These are phyloP conservation scores for Urosaurus nigricauda DNA, from an alignment of 2,797 vertebrate genomes.

Conservation along the genomic window DNA sequence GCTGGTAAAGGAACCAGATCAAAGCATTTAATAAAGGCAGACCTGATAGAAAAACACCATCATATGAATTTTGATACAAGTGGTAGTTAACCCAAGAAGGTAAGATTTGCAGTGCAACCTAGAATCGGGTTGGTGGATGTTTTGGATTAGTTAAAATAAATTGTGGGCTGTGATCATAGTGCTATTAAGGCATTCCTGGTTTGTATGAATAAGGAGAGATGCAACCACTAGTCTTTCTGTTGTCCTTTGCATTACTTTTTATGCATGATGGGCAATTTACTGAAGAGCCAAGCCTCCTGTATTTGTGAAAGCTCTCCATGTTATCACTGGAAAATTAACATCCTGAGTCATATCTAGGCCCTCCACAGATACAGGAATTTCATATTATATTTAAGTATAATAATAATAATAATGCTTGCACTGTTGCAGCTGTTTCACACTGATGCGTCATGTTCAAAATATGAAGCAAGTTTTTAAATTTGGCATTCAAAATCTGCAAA, in stretches of 20 bases:
- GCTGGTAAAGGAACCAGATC: not conserved
- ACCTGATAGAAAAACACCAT: not conserved
- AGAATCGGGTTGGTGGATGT: not conserved
- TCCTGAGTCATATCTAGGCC: not conserved
- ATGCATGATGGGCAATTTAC: not conserved
- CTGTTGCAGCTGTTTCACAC: too few relatives aligned
- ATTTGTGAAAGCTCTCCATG: not conserved
- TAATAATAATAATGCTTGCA: too few relatives aligned
- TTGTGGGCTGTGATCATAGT: not conserved
- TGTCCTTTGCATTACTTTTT: not conserved
- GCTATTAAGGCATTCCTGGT: not conserved
- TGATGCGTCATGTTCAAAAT: too few relatives aligned
- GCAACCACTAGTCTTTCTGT: not conserved
- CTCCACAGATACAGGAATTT: not conserved
- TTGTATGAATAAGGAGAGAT: not conserved
- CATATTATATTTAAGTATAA: too few relatives aligned
- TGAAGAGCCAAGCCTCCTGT: not conserved
- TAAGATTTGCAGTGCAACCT: not conserved
- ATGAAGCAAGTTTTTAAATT: too few relatives aligned
- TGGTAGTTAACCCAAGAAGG: not conserved
- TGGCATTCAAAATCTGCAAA: too few relatives aligned
- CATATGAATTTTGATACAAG: not conserved
- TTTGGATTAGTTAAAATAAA: not conserved
- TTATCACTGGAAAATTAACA: not conserved
- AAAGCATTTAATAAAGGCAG: constrained; percentile 24